These are phyloP conservation scores for Mobula hypostoma DNA, from an alignment of 2,113 vertebrate species.

Conservation along the genomic window DNA sequence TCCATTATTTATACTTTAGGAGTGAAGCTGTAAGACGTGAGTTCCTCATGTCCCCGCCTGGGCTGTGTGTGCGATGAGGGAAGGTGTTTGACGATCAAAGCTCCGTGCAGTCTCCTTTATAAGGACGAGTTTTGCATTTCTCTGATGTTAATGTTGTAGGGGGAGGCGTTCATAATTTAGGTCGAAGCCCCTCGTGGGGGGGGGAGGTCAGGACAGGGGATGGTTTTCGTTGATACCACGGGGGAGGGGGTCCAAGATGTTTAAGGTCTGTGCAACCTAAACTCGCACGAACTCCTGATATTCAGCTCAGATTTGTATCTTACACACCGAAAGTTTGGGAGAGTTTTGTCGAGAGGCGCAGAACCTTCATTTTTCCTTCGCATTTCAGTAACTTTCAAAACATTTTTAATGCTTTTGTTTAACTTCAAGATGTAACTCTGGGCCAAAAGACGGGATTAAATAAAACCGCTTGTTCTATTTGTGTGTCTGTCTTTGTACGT, in stretches of 20 bases:
- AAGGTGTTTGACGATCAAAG: not conserved
- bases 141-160: too few relatives aligned
- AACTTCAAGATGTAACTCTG: not conserved
- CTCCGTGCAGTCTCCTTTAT: not conserved
- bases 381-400: conserved; percentile 22
- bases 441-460: conserved; percentile 14
- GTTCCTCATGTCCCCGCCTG: not conserved
- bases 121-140: too few relatives aligned
- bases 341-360: not conserved
- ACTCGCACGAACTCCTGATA: conserved; percentile 32
- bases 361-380: not conserved
- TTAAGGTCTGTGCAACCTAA: conserved; percentile 44
- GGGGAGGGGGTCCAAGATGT: not conserved
- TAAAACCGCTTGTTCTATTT: conserved; percentile 37
- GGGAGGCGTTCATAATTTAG: conserved; percentile 40
- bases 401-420: conserved; percentile 21
- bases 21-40: not conserved
- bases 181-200: conserved; percentile 49
- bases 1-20: not conserved
- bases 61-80: not conserved
- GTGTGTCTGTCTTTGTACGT: not conserved
- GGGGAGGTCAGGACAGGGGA: conserved; percentile 45
- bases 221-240: conserved; percentile 20
- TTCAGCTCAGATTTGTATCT: conserved; percentile 35
- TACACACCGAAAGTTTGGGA: not conserved